A percentile compares a stretch with the other conserved stretches of the same genome.
These are phyloP conservation scores for Alfaro cultratus DNA, from an alignment of 2,797 vertebrate species.

Conservation along the genomic window DNA sequence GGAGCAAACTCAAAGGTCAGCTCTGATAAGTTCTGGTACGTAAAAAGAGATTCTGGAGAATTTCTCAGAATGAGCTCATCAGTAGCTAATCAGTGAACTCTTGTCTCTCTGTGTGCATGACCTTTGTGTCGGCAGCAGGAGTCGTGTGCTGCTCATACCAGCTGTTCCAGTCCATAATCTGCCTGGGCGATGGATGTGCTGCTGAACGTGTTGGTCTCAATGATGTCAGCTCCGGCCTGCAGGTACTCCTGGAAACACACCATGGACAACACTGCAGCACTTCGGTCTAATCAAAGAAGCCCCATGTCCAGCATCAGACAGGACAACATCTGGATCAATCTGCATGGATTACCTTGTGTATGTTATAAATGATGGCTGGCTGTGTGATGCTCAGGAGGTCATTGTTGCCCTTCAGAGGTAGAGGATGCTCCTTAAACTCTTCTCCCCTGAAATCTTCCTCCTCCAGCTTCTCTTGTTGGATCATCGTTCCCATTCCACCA, in stretches of 20 bases:
- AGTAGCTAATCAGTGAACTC: background rate
- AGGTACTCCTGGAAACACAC: constrained; percentile 87
- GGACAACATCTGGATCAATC: background rate
- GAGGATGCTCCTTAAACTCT: constrained; percentile 88
- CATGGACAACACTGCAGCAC: background rate
- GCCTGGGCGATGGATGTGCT: constrained; percentile 92
- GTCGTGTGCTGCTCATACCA: constrained; percentile 77
- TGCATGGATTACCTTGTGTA: constrained; percentile 88
- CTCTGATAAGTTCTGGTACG: background rate
- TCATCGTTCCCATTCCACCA: constrained; percentile 98
- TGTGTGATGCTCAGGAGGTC: constrained; percentile 94
- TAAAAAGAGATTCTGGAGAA: background rate
- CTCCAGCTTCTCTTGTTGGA: constrained; percentile 84
- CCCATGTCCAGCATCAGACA: background rate
- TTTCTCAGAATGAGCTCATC: background rate
- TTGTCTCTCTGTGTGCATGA: background rate
- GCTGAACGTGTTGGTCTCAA: constrained; percentile 98
- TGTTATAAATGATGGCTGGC: constrained; percentile 86
- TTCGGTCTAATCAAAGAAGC: background rate
- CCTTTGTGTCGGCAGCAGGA: constrained; percentile 5
- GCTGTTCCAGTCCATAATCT: constrained; percentile 90
- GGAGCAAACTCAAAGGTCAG: background rate
- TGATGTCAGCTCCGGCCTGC: constrained; percentile 91
- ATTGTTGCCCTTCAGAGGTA: constrained; percentile 92
- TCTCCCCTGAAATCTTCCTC: constrained; percentile 89